Evolutionary conservation across 2,113 vertebrate species (phyloP), one percentile per base, ranked within the genome.

Genomic region (Chionis minor): DNA sequence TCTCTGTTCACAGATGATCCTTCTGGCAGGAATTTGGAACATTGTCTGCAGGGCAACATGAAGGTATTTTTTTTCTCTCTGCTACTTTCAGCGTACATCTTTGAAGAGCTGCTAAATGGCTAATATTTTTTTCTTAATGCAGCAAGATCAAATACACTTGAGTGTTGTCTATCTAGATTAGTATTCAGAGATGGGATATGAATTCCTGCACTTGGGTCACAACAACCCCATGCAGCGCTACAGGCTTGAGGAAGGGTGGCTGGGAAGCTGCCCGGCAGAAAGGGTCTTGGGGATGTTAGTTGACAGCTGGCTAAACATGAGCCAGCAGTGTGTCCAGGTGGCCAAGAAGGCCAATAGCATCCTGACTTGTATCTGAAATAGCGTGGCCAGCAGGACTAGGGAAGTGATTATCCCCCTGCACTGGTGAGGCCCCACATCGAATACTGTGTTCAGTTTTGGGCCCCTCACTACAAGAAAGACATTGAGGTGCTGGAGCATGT

Each of bases 1-100:
- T 96, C 98, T 28, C 98, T 99, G 21, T 99, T 99, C 95, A 99
- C 98, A 16, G 99, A 99, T 23, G 99, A 99, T 96, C 99, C 99
- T 33, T 99, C 98, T 47, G 99, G 98, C 14, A 98, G 97, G 94
- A 98, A 98, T 94, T 94, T 98, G 97, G 98, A 99, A 90, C 99
- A 99, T 71, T 99, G 98, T 92, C 97, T 99, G 74, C 99, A 98
- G 45, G 98, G 98, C 35, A 96, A 95, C 47, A 98, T 98, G 94
- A 99, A 99, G 99, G 99, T 99, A 77, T 83, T 40, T 58, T 12
- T 44, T 67, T 78, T 35, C 3, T 16, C 22, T 66, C 47, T 74
- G 30, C 22, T 89, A 28, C 42, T 19, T 80, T 65, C 58, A 62
- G 32, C 35, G 28, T 45, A 52, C 8, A 10, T 49, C 27, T 90